Percentiles rank a stretch among this genome's conserved stretches.
These are phyloP conservation scores for Halcyon chelicuti DNA, from an alignment of 2,797 vertebrate species.

Conservation along the genomic window DNA sequence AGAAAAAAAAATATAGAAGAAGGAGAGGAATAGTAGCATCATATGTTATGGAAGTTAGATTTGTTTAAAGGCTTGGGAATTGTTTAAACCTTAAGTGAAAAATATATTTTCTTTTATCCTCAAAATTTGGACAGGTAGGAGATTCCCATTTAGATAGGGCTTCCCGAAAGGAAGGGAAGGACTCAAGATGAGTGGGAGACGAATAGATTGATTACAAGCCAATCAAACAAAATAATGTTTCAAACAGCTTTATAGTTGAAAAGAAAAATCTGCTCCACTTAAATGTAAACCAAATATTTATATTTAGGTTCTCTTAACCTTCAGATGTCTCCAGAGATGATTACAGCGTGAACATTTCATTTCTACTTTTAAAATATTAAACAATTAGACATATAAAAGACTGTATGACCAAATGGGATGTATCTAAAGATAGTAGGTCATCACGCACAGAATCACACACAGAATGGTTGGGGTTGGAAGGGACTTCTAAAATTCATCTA, in stretches of 20 bases:
- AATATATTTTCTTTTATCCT: background rate
- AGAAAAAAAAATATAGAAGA: background rate
- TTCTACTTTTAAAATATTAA: background rate
- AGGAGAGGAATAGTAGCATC: background rate
- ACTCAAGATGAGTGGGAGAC: background rate
- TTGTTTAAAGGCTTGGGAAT: background rate
- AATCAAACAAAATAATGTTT: background rate
- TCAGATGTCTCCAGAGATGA: background rate
- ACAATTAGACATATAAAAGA: background rate
- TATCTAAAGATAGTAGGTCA: background rate
- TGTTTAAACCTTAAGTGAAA: background rate
- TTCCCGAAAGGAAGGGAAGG: background rate
- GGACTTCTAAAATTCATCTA: too few relatives aligned
- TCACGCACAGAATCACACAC: too few relatives aligned
- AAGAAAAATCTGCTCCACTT: background rate
- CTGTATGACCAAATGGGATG: background rate
- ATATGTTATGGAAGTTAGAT: background rate
- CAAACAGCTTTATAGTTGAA: background rate
- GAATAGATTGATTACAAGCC: background rate
- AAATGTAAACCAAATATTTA: background rate
- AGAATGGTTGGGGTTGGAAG: too few relatives aligned
- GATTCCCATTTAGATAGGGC: background rate
- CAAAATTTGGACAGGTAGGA: background rate
- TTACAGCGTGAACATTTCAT: background rate
- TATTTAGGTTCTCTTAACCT: background rate